Evolutionary conservation across 2,888 invertebrate species (phyloP), one percentile per base, ranked within the genome.

Genomic region (Cosmia trapezina): DNA sequence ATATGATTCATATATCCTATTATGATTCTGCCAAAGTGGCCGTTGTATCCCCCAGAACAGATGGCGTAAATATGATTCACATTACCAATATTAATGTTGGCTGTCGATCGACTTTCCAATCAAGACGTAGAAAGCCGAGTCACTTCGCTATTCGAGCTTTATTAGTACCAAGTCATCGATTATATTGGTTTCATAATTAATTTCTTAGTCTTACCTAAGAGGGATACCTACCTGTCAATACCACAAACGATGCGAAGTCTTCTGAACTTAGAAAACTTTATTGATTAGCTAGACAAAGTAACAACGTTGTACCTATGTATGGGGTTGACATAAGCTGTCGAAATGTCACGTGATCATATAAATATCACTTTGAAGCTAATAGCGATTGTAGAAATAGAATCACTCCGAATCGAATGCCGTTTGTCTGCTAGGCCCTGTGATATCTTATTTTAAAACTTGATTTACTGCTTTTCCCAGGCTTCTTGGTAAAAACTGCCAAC

Each of bases 201-300:
- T 49, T 41, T 66, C 28, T 12, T 17, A 54, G 17, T 49, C 12
- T 47, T 19, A 33, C 11, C 37, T 56, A 33, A 77, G 28, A 49
- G 41, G 14, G 7, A 33, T 77, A 77, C 28, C 28, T 28, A 28
- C 28, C 28, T 28, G 28, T 78, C 43, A 78, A 49, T 49, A 43
- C 43, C 43, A 45, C 43, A 78, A 77, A 69, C 56, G 33, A 33
- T 2, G 1, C 0, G 22, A 57, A 69, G 9, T 43, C 12, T 17
- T 33, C 14, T 56, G 4, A 57, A 77, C 14, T 77, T 49, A 2
- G 22, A 33, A 12, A 77, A 67, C 56, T 74, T 73, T 57, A 49
- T 12, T 51, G 41, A 71, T 71, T 59, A 51, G 59, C 33, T 33
- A 37, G 37, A 33, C 2, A 33, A 33, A 4, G 3, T 4, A 33